Percentiles rank a stretch among this genome's conserved stretches.
Evolutionary conservation across 1,140 invertebrate species (phyloP).

Genomic region (Apis cerana): DNA sequence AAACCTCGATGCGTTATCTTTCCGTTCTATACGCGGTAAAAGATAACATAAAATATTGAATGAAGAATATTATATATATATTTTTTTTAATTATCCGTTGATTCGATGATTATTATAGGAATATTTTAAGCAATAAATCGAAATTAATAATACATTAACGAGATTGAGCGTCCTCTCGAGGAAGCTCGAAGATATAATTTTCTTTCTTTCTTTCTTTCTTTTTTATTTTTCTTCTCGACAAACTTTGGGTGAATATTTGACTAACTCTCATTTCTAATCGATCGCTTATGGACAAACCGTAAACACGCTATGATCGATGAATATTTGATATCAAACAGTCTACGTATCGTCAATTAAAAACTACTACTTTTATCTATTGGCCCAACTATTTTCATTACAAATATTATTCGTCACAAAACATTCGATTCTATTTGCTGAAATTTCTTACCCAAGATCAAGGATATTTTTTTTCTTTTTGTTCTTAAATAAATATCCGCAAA

Average conservation of each 20-base stretch:
- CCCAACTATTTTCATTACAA: too few species aligned
- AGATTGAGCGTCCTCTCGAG: neutral
- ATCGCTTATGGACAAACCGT: neutral
- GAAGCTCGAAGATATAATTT: constrained; percentile 23
- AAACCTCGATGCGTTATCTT: constrained; percentile 63
- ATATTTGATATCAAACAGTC: constrained; percentile 38
- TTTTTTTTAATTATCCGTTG: neutral
- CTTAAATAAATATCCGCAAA: too few species aligned
- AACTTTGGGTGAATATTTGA: constrained; percentile 26
- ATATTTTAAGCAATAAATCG: too few species aligned
- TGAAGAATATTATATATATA: neutral
- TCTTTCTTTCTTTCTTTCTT: neutral
- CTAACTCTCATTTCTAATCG: neutral
- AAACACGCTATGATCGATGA: constrained; percentile 16
- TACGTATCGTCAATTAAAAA: constrained; percentile 6
- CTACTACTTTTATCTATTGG: neutral
- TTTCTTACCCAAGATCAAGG: too few species aligned
- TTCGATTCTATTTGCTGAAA: too few species aligned
- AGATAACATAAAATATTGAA: neutral
- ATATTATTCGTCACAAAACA: too few species aligned
- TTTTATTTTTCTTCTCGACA: neutral
- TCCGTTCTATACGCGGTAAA: constrained; percentile 59
- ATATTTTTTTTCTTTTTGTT: too few species aligned
- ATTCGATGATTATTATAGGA: too few species aligned
- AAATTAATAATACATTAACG: too few species aligned